Evolutionary conservation across 2,888 invertebrate species (phyloP), one percentile per base, ranked within the genome.

Genomic region (Andrena flavipes): DNA sequence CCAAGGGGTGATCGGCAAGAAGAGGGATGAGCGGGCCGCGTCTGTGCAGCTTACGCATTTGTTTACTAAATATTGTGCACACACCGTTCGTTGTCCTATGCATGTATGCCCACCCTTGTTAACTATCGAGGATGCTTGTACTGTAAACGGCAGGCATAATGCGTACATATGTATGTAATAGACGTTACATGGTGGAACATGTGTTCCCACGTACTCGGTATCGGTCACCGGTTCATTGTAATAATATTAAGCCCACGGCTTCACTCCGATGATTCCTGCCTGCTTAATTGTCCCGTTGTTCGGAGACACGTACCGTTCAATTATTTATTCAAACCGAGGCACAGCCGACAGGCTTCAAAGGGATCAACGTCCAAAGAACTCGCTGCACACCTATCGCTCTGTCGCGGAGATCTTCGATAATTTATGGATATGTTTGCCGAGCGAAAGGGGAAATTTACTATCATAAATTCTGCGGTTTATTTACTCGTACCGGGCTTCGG

Each of bases 391-490:
- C 60, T 54, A 30, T 48, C 65, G 7, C 26, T 42, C 30, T 23
- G 51, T 1, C 2, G 16, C n/a, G 20, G 16, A 42, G 74, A 74
- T 74, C 60, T 49, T 56, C 49, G 23, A 62, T 76, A 80, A 76
- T 82, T 81, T 82, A 80, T 60, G 64, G 76, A 71, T 72, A 71
- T 84, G 81, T 87, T 87, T 87, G 84, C 74, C 70, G 42, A 62
- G 72, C 60, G 68, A 23, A 51, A 54, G 51, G 59, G 72, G 68
- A 70, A 76, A 86, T 86, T 81, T 76, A 49, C 65, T 68, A 23
- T 69, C 78, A 56, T 86, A 86, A 86, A 86, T 86, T 87, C 75
- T 65, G 64, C 64, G 30, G 64, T 75, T 85, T 85, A 85, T 85
- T 85, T 86, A 75, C 76, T 77, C 74, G 75, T 68, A 72, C 54